Percentiles rank a stretch among this genome's conserved stretches.
Evolutionary conservation across 2,888 invertebrate genomes (phyloP).

Genomic region (Ariolimax columbianus): DNA sequence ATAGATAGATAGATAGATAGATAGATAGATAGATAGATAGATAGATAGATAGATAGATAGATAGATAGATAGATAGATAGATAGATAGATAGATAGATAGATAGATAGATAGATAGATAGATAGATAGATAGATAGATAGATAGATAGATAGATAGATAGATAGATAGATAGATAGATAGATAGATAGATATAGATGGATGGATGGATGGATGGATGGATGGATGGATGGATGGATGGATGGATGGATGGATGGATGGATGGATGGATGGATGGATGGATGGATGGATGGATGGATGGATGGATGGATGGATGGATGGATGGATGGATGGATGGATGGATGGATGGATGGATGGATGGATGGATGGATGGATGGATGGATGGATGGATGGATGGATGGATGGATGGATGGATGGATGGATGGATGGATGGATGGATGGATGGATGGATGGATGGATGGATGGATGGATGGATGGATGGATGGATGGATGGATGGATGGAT

Average conservation of each 20-base stretch:
- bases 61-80: no score
- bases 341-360: not conserved
- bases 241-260: not conserved
- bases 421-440: not conserved
- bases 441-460: not conserved
- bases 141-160: no score
- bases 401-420: not conserved
- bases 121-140: no score
- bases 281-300: not conserved
- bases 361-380: not conserved
- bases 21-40: not conserved
- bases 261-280: not conserved
- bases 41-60: no score
- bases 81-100: no score
- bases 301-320: not conserved
- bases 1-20: not conserved
- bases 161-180: no score
- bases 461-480: not conserved
- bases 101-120: no score
- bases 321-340: not conserved
- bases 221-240: not conserved
- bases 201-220: no score
- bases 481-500: slow-evolving; percentile 13
- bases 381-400: not conserved
- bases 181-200: no score